Evolutionary conservation across 2,888 invertebrate genomes (phyloP), one percentile per base, ranked within the genome.

Genomic region (Aleiodes leptofemur): DNA sequence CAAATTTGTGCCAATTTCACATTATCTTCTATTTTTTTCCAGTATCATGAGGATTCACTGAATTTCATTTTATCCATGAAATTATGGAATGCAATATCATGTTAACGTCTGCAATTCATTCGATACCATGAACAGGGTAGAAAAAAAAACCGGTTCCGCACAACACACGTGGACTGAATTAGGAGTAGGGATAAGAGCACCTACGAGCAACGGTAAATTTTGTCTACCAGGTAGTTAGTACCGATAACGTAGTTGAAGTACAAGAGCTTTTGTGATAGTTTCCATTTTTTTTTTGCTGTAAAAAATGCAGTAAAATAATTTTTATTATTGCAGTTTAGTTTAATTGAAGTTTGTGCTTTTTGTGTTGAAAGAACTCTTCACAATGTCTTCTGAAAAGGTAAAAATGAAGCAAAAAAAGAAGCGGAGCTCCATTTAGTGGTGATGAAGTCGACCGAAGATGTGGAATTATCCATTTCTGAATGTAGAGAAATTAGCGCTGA

Each of bases 161-260:
- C 23, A 55, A 56, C 55, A 59, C 77, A 77, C 73, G 77, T 79
- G 79, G 74, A 78, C 76, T 76, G 69, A 76, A 23, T 69, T 14
- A 57, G 56, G 50, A 53, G 69, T 72, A 50, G 76, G 68, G 73
- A 57, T 43, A 66, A 23, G 43, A 23, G 71, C 57, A 59, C 43
- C 43, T n/a, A 59, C 23, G 34, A 31, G 13, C 57, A 85, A 85
- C 84, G 85, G 84, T 85, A 84, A 68, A 68, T 53, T 68, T 68
- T 51, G 23, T 68, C 50, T 31, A 23, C 3, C 29, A 51, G 43
- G 48, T 43, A 68, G 68, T 68, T n/a, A 23, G 23, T 23, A 68
- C 64, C 64, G 64, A 64, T 64, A 68, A 68, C 51, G n/a, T 29
- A 11, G 9, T 6, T 8, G 0, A 53, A 53, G 68, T 68, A 31